These are phyloP conservation scores for Cacatua alba DNA, from an alignment of 2,113 vertebrate genomes.

Conservation along the genomic window DNA sequence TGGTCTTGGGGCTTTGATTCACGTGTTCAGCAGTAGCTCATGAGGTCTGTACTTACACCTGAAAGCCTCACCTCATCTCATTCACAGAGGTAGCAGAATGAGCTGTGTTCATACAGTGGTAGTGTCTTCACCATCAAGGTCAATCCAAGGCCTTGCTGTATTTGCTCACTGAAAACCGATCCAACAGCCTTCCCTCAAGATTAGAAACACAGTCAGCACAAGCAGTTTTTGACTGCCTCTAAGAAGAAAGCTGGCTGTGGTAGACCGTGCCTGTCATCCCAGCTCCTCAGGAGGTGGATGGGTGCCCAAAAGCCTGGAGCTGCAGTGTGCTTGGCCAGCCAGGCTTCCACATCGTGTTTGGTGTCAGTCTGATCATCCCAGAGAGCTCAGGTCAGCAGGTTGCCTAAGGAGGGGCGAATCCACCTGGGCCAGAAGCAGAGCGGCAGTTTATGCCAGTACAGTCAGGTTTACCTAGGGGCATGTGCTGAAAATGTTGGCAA, in stretches of 20 bases:
- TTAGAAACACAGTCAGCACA: not conserved
- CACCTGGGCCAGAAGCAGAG: not conserved
- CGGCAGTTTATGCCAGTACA: not conserved
- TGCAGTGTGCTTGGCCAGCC: not conserved
- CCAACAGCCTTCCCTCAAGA: not conserved
- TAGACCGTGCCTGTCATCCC: not conserved
- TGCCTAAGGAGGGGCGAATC: not conserved
- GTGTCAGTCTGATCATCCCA: not conserved
- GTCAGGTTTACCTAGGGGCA: not conserved
- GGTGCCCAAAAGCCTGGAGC: not conserved
- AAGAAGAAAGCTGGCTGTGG: not conserved
- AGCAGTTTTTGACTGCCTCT: not conserved
- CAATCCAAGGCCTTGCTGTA: not conserved
- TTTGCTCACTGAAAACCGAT: not conserved
- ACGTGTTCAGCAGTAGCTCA: not conserved
- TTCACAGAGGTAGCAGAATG: not conserved
- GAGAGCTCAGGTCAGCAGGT: not conserved
- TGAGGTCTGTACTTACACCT: not conserved
- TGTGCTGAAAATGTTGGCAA: not conserved
- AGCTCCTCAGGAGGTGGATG: not conserved
- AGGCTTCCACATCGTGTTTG: not conserved
- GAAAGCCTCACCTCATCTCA: slow-evolving; percentile 1
- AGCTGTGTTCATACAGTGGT: not conserved
- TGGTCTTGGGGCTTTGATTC: not conserved
- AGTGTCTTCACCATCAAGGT: not conserved